A percentile compares a stretch with the other conserved stretches of the same genome.
Evolutionary conservation across 92 coral and sea anemone genomes (phyloP).

Genomic region (Actinostola sp.): DNA sequence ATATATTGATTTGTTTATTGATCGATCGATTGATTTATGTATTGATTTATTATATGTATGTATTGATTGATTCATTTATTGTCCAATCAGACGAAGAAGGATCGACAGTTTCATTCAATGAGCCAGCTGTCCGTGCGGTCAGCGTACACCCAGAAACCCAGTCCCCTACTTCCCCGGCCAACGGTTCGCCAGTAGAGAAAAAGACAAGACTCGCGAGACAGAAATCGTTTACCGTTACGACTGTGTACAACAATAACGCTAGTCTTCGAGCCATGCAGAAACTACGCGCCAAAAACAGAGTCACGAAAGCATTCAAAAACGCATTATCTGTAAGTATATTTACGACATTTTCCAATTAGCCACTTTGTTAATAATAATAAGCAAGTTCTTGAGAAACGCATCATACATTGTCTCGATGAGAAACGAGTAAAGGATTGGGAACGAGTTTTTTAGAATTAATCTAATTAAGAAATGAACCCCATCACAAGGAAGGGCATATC

Average conservation of each 20-base stretch:
- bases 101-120: slow-evolving; percentile 37
- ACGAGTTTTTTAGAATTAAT: no score
- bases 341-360: neutral
- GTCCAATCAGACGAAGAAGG: slow-evolving; percentile 22
- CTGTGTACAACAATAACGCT: slow-evolving; percentile 71
- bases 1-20: no score
- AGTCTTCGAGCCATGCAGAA: slow-evolving; percentile 86
- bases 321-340: slow-evolving; percentile 73
- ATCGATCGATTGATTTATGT: no score
- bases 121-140: slow-evolving; percentile 61
- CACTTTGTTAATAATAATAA: neutral
- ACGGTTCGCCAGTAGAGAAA: slow-evolving; percentile 51
- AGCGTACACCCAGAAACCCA: slow-evolving; percentile 67
- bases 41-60: no score
- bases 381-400: no score
- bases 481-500: no score
- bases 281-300: slow-evolving; percentile 81
- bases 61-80: neutral
- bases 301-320: slow-evolving; percentile 73
- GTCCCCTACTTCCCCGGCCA: slow-evolving; percentile 21
- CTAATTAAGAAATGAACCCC: no score
- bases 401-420: no score
- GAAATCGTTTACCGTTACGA: slow-evolving; percentile 79
- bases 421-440: no score
- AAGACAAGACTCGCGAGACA: slow-evolving; percentile 62